Evolutionary conservation across 2,113 vertebrate genomes (phyloP).

Genomic region (Saccopteryx leptura): DNA sequence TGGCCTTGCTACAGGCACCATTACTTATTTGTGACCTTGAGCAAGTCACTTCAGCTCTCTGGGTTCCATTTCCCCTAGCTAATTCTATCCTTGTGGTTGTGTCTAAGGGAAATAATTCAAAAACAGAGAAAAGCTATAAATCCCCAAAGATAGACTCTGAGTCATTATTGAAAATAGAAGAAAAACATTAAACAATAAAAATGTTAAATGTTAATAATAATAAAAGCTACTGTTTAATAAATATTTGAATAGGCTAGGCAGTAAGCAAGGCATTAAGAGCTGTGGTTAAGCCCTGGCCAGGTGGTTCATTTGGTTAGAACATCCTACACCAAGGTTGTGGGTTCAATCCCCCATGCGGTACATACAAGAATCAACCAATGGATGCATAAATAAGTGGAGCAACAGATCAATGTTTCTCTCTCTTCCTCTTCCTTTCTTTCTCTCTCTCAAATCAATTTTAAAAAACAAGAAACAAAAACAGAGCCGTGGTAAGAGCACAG

Average conservation of each 20-base stretch:
- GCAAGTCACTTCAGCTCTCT: neutral
- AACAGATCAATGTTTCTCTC: no score
- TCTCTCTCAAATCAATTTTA: no score
- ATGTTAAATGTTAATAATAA: conserved; percentile 8
- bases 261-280: neutral
- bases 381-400: no score
- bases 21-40: neutral
- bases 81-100: neutral
- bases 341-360: no score
- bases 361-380: no score
- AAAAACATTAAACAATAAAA: neutral
- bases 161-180: conserved; percentile 30
- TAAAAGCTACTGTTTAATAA: neutral
- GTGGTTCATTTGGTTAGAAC: no score
- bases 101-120: conserved; percentile 1
- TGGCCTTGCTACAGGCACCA: neutral
- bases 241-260: neutral
- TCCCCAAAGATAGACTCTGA: neutral
- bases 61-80: neutral
- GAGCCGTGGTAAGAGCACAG: no score
- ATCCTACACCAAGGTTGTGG: no score
- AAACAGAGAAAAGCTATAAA: neutral
- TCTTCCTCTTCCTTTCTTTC: no score
- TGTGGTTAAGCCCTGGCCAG: neutral
- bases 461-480: no score